Base-by-base conservation (phyloP, 2,888 invertebrate genomes). In the Oxyscelio sp. region DNA sequence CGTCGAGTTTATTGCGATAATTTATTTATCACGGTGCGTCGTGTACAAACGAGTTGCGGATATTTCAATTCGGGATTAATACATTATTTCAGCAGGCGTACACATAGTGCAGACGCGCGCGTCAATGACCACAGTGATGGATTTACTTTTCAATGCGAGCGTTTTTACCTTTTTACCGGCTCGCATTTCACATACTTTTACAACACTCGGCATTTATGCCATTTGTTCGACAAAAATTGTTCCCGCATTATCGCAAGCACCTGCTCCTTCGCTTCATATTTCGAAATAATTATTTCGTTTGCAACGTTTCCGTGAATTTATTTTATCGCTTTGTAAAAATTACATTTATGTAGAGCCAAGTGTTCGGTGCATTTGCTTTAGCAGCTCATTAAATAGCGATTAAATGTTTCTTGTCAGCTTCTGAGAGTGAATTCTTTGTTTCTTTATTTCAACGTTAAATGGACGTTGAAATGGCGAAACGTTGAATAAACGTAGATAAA, bases 121-220 rank as follows among this genome's bases (percentile, higher is more conserved):
- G 78, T 78, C 78, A 78, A 71, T 79, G 52, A 71, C 54, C n/a
- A n/a, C 58, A 71, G 56, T 80, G 80, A 80, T 66, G 66, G 63
- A 80, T 66, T 58, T 66, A 73, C 65, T 80, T 66, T 73, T 73
- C 66, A 31, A 43, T 63, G 58, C 59, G 56, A 80, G 21, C 27
- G 43, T 50, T 65, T 65, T 40, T 70, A 54, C 71, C 24, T 56
- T 71, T 71, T 63, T 21, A 38, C 6, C 31, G 9, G 19, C 19
- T 58, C 21, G 24, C 58, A 52, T 71, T 79, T 65, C 79, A 27
- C 56, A 63, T 58, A 52, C 78, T 78, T 59, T 78, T 78, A 40
- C 63, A 79, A 56, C 66, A 63, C 71, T 40, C 48, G 17, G 48
- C 34, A 65, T 52, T 68, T 79, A 71, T 71, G 79, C 58, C 56